A percentile compares a stretch with the other conserved stretches of the same genome.
phyloP scores from a whole-genome alignment of 2,888 invertebrate species.

The Ophonus ardosiacus region DNA sequence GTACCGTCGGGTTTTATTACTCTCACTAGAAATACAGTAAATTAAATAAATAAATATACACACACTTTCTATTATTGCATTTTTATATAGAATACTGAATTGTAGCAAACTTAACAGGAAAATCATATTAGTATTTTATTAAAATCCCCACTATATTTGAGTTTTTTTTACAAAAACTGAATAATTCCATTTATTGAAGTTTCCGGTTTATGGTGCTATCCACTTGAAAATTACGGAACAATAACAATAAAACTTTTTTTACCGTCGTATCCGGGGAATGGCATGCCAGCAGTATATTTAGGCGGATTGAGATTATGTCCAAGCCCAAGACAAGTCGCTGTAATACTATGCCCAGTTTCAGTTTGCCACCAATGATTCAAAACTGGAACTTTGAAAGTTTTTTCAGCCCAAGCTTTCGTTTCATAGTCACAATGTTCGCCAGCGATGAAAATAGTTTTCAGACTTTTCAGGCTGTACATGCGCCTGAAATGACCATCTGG shows the following conservation, averaged over 20 bases:
- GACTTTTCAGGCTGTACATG: conserved; percentile 84
- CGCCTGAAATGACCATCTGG: conserved; percentile 81
- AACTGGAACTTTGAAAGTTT: conserved; percentile 84
- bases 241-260: conserved; percentile 67
- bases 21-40: conserved; percentile 76
- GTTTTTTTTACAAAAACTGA: too few species aligned
- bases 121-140: too few species aligned
- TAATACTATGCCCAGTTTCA: conserved; percentile 94
- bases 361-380: conserved; percentile 99
- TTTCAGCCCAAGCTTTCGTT: conserved; percentile 88
- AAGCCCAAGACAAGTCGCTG: conserved; percentile 89
- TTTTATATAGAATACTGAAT: too few species aligned
- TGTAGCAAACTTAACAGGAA: too few species aligned
- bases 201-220: too few species aligned
- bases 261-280: conserved; percentile 93
- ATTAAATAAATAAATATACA: too few species aligned
- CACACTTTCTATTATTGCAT: too few species aligned
- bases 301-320: conserved; percentile 85
- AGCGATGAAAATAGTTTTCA: conserved; percentile 88
- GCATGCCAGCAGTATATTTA: conserved; percentile 88
- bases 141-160: too few species aligned
- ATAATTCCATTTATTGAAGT: too few species aligned
- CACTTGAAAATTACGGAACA: background rate
- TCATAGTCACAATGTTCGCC: conserved; percentile 97
- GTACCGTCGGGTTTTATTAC: conserved; percentile 84